phyloP scores from a whole-genome alignment of 1,140 invertebrate species.

The Pseudomyrmex concolor region DNA sequence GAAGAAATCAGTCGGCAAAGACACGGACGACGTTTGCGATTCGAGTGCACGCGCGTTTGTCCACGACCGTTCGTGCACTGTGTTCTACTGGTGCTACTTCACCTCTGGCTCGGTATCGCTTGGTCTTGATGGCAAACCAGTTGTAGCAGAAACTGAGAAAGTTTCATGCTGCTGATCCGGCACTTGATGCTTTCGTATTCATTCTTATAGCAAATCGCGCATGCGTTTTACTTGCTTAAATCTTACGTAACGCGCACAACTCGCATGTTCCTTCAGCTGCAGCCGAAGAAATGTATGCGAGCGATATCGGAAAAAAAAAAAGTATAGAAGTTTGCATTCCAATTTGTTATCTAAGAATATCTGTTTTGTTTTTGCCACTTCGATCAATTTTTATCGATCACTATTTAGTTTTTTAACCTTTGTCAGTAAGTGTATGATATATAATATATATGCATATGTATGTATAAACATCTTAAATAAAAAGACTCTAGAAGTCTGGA shows the following conservation, averaged over 20 bases:
- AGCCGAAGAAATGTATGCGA: too few relatives aligned
- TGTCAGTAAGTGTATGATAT: too few relatives aligned
- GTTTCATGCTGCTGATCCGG: conserved; percentile 23
- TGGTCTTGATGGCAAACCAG: conserved; percentile 65
- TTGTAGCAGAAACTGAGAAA: conserved; percentile 75
- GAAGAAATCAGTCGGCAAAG: background rate
- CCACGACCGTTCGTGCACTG: background rate
- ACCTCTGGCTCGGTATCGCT: background rate
- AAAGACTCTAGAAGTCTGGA: too few relatives aligned
- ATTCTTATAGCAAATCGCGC: conserved; percentile 38
- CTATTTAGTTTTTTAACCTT: too few relatives aligned
- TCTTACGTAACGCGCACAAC: conserved; percentile 11
- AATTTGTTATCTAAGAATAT: too few relatives aligned
- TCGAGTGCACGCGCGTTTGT: background rate
- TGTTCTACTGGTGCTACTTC: background rate
- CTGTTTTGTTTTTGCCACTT: too few relatives aligned
- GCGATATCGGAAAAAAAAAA: background rate
- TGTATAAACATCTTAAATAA: too few relatives aligned
- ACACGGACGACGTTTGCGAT: conserved; percentile 15
- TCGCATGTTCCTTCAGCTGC: background rate
- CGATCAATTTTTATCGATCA: too few relatives aligned
- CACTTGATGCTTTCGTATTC: conserved; percentile 34
- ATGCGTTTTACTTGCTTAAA: background rate
- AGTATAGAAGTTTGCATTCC: too few relatives aligned
- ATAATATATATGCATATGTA: too few relatives aligned